Evolutionary conservation across 2,113 vertebrate species (phyloP), one percentile per base, ranked within the genome.

Genomic region (Saimiri boliviensis): DNA sequence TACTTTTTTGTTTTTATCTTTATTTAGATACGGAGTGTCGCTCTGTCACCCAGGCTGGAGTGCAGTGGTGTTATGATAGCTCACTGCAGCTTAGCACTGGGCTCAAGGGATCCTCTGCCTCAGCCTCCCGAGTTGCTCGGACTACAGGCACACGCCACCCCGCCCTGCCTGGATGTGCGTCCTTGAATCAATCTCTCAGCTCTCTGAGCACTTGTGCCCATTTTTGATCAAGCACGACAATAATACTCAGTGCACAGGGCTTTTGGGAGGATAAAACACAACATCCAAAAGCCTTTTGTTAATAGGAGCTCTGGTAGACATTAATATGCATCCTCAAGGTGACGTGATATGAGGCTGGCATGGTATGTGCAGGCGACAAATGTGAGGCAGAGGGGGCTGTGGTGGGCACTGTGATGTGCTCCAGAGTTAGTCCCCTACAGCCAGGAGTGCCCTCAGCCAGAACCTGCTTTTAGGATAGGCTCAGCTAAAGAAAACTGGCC

Each of bases 201-300:
- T 81, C 45, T n/a, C 25, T 49, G 63, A 79, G 63, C 71, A 35
- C 14, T 14, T 3, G 30, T 80, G 37, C 71, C 71, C 37, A 37
- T 66, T 66, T 77, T 79, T 49, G 14, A 17, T 37, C 73, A 89
- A 81, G 54, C 35, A 40, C 60, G 45, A 42, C 17, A 63, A 27
- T 45, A 70, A 45, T 40, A 17, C 52, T 63, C 71, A 17, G 3
- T 32, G 60, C 52, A 35, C 3, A 42, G 30, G 30, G 70, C 54
- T 84, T 56, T 17, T 27, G 49, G 66, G 68, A 94, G 70, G n/a
- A 63, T 73, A 85, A 68, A 73, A 96, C 4, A 17, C 12, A 40
- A 81, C 40, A 25, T 49, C 79, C 37, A 66, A 58, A 77, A 76
- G 80, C 12, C 89, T 83, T 74, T 54, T 66, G 85, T 66, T 83